These are phyloP conservation scores for Cliona cf. orientalis DNA, from an alignment of 37 sponge, comb jelly and placozoan genomes.

Conservation along the genomic window DNA sequence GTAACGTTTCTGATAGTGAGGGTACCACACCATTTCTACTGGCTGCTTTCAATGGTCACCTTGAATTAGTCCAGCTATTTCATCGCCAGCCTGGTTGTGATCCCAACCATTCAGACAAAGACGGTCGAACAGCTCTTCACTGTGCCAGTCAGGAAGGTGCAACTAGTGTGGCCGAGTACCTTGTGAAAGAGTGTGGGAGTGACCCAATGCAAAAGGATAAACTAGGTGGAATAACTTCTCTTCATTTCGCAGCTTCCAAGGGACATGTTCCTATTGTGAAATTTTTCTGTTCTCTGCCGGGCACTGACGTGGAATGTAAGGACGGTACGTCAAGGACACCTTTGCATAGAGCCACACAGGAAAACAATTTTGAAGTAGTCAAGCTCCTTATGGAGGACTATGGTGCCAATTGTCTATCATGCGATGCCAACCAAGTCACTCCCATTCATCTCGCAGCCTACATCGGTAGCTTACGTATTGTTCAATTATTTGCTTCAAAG, in stretches of 20 bases:
- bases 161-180: slow-evolving; percentile 11
- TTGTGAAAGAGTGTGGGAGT: slow-evolving; percentile 13
- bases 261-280: slow-evolving; percentile 69
- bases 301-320: neutral
- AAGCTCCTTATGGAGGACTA: slow-evolving; percentile 7
- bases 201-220: neutral
- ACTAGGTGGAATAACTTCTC: neutral
- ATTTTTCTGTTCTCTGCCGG: slow-evolving; percentile 2
- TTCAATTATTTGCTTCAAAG: slow-evolving; percentile 3
- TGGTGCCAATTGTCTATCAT: slow-evolving; percentile 28
- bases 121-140: slow-evolving; percentile 45
- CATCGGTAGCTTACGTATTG: slow-evolving; percentile 20
- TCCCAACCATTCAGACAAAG: slow-evolving; percentile 31
- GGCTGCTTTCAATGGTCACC: slow-evolving; percentile 35
- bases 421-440: slow-evolving; percentile 24
- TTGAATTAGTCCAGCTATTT: slow-evolving; percentile 12
- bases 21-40: slow-evolving; percentile 59
- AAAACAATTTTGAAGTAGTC: slow-evolving; percentile 25
- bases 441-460: slow-evolving; percentile 32
- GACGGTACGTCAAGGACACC: slow-evolving; percentile 8
- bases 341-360: slow-evolving; percentile 23
- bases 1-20: slow-evolving; percentile 28
- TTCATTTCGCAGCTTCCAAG: slow-evolving; percentile 42
- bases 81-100: neutral
- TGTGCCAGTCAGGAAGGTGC: slow-evolving; percentile 39